Conservation (phyloP, 2,888 invertebrate species). For the Eurytoma adleriae region DNA sequence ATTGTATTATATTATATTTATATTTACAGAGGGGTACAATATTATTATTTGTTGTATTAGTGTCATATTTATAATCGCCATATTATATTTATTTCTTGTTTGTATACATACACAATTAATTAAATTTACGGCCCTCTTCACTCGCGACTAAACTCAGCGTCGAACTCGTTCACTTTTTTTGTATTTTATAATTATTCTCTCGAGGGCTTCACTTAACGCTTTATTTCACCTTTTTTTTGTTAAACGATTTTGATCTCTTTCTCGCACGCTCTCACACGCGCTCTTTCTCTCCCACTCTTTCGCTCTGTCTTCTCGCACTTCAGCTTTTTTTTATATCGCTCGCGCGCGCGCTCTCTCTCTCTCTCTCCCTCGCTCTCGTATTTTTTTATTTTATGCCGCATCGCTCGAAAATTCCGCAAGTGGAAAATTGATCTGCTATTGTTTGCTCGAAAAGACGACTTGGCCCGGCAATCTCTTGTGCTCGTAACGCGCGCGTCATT, state of each 20-base stretch:
- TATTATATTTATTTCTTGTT: conserved; percentile 73
- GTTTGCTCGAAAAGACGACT: conserved; percentile 55
- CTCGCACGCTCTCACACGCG: conserved; percentile 56
- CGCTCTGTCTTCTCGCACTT: conserved; percentile 36
- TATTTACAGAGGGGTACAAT: conserved; percentile 76
- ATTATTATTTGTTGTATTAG: conserved; percentile 71
- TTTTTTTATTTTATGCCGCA: conserved; percentile 56
- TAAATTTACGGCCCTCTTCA: conserved; percentile 71
- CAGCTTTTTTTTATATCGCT: conserved; percentile 44
- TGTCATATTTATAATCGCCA: conserved; percentile 74
- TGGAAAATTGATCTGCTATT: conserved; percentile 54
- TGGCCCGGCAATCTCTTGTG: conserved; percentile 57
- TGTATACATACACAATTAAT: conserved; percentile 76
- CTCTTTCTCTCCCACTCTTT: conserved; percentile 40
- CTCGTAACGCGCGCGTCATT: conserved; percentile 30
- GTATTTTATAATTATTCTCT: conserved; percentile 57
- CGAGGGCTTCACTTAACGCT: conserved; percentile 58
- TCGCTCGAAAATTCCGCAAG: conserved; percentile 50
- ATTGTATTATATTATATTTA: conserved; percentile 75
- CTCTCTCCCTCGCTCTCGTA: conserved; percentile 36
- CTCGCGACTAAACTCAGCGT: conserved; percentile 47
- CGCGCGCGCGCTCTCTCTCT: conserved; percentile 45
- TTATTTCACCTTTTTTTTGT: conserved; percentile 61
- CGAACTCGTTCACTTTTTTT: conserved; percentile 58
- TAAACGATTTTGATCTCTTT: conserved; percentile 57